Evolutionary conservation across 1,140 invertebrate genomes (phyloP).

Genomic region (Heliconius melpomene): DNA sequence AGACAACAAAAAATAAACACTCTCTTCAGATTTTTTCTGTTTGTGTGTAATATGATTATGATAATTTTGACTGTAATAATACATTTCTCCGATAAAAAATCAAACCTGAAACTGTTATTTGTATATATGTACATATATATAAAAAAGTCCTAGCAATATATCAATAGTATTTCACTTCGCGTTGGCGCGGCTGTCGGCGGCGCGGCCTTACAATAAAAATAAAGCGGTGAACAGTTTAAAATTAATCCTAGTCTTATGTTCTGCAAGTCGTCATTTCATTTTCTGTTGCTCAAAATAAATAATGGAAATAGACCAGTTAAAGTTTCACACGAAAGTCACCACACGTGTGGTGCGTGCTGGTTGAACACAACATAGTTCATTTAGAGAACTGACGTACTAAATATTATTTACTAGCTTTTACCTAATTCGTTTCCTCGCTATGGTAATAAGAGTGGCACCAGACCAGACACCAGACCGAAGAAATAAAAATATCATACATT

Average conservation of each 20-base stretch:
- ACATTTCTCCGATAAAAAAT: not conserved
- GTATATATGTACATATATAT: too few relatives aligned
- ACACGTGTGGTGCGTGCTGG: not conserved
- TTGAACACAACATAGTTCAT: too few relatives aligned
- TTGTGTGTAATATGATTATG: not conserved
- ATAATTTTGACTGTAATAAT: not conserved
- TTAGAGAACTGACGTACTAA: not conserved
- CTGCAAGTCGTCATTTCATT: slow-evolving; percentile 28
- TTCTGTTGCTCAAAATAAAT: slow-evolving; percentile 28
- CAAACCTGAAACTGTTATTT: too few relatives aligned
- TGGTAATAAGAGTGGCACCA: too few relatives aligned
- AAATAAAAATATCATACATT: too few relatives aligned
- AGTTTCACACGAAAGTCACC: not conserved
- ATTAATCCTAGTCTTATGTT: slow-evolving; percentile 27
- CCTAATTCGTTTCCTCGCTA: too few relatives aligned
- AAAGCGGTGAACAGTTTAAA: slow-evolving; percentile 30
- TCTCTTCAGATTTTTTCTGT: not conserved
- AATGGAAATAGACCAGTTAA: slow-evolving; percentile 18
- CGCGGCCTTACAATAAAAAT: slow-evolving; percentile 34
- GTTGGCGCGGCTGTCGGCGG: slow-evolving; percentile 20
- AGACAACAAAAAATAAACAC: not conserved
- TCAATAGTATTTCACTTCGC: not conserved
- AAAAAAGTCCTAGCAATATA: not conserved
- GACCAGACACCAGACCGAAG: too few relatives aligned
- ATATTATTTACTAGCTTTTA: too few relatives aligned